Evolutionary conservation across 2,113 vertebrate genomes (phyloP).

Genomic region (Coracopsis vasa): DNA sequence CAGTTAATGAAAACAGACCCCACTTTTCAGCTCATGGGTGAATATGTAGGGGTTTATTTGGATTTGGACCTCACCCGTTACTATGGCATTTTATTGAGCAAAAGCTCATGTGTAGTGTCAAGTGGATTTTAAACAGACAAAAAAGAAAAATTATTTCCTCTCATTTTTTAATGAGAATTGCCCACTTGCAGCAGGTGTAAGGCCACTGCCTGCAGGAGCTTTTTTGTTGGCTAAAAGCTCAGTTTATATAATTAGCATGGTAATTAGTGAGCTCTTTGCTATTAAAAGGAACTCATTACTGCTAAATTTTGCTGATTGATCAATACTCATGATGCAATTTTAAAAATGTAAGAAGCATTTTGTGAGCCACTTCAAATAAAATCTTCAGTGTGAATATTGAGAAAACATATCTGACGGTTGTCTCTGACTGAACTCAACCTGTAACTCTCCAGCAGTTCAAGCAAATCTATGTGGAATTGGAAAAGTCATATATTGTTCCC

Average conservation of each 20-base stretch:
- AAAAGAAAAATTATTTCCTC: slow-evolving; percentile 40
- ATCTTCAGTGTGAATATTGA: slow-evolving; percentile 23
- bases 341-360: slow-evolving; percentile 48
- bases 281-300: slow-evolving; percentile 73
- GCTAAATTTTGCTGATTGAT: slow-evolving; percentile 68
- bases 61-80: neutral
- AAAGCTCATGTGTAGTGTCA: neutral
- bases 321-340: slow-evolving; percentile 58
- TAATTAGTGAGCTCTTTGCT: slow-evolving; percentile 67
- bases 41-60: neutral
- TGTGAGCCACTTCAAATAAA: slow-evolving; percentile 36
- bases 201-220: slow-evolving; percentile 62
- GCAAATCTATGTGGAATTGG: neutral
- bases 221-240: slow-evolving; percentile 62
- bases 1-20: neutral
- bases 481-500: neutral
- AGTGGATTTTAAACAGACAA: neutral
- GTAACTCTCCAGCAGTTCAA: neutral
- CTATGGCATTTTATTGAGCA: neutral
- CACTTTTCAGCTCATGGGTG: neutral
- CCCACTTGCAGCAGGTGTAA: slow-evolving; percentile 56
- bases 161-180: slow-evolving; percentile 67
- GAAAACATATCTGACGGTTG: slow-evolving; percentile 11
- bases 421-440: neutral
- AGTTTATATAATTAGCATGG: slow-evolving; percentile 62